A percentile compares a stretch with the other conserved stretches of the same genome.
Evolutionary conservation across 2,888 invertebrate species (phyloP).

Genomic region (Acheta domesticus): DNA sequence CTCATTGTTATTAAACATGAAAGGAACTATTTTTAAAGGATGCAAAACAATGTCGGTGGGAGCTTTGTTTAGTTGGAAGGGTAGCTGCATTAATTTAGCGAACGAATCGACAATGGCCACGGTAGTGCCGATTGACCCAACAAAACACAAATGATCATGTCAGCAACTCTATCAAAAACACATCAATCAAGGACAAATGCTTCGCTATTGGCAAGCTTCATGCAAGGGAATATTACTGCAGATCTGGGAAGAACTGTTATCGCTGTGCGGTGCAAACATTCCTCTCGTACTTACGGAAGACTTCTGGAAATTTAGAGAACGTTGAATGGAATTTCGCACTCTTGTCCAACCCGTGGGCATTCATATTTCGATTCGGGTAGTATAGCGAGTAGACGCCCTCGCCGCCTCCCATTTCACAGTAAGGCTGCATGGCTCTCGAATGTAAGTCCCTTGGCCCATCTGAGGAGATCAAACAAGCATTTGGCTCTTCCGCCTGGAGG

Average conservation of each 20-base stretch:
- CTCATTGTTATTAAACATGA: too few species aligned
- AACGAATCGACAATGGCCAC: too few species aligned
- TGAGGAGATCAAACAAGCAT: background rate
- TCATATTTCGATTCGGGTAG: background rate
- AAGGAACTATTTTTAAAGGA: too few species aligned
- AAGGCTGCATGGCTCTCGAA: background rate
- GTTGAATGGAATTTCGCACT: background rate
- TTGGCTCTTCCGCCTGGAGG: too few species aligned
- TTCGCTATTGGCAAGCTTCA: background rate
- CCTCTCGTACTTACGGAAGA: background rate
- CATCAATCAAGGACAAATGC: too few species aligned
- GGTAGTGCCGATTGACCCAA: too few species aligned
- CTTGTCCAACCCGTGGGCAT: background rate
- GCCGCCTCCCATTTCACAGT: background rate
- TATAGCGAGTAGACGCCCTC: background rate
- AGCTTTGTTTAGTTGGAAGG: too few species aligned
- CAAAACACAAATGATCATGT: too few species aligned
- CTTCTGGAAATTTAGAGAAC: background rate
- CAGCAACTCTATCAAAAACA: too few species aligned
- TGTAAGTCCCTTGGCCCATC: background rate
- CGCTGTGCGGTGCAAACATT: background rate
- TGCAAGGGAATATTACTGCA: background rate
- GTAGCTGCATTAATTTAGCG: too few species aligned
- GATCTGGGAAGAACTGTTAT: background rate
- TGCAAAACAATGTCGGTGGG: too few species aligned